Conservation (phyloP, 2,797 vertebrate species). For the Tauraco hartlaubi region DNA sequence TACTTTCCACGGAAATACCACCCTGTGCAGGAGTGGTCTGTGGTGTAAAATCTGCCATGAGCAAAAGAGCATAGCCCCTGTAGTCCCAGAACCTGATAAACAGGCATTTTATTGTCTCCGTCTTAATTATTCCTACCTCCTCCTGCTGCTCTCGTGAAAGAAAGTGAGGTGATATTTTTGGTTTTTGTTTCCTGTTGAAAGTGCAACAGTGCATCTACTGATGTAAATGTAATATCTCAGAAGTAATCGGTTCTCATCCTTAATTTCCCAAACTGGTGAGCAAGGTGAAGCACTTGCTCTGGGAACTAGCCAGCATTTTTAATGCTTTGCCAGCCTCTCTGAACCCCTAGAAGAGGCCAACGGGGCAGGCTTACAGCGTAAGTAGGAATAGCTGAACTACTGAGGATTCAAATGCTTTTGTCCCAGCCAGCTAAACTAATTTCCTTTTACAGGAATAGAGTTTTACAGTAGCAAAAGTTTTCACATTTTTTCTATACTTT, state of each 20-base stretch:
- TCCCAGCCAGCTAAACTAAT: not conserved
- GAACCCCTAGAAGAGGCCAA: not conserved
- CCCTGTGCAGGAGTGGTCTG: not conserved
- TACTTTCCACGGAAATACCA: not conserved
- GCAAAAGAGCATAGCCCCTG: not conserved
- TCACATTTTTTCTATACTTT: not conserved
- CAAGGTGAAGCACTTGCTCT: not conserved
- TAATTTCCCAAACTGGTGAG: not conserved
- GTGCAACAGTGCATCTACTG: not conserved
- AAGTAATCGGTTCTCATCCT: not conserved
- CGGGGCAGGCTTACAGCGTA: not conserved
- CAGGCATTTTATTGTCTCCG: not conserved
- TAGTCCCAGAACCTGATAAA: not conserved
- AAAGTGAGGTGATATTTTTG: not conserved
- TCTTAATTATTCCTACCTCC: not conserved
- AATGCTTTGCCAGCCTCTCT: not conserved
- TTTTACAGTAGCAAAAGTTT: not conserved
- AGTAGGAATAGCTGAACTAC: fast-evolving
- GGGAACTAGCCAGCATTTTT: not conserved
- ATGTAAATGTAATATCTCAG: not conserved
- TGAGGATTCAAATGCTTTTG: not conserved
- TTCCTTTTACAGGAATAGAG: not conserved
- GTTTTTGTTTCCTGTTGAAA: not conserved
- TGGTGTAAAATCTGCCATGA: not conserved
- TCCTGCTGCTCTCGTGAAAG: not conserved